phyloP scores from a whole-genome alignment of 2,113 vertebrate genomes.

The Pelecanus crispus region DNA sequence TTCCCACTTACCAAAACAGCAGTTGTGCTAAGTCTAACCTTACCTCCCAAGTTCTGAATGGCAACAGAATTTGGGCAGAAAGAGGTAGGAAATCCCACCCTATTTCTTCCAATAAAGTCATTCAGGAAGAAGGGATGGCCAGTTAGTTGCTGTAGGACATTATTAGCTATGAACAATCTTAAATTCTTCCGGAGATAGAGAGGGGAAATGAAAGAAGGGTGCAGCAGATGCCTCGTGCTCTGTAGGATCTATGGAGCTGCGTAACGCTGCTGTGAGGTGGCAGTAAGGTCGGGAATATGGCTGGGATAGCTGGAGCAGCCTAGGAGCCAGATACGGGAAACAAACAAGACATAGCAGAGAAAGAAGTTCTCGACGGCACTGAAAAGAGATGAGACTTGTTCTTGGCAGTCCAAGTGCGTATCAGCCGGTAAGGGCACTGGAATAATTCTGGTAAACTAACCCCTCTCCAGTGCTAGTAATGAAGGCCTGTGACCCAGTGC shows the following conservation, averaged over 20 bases:
- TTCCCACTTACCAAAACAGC: neutral
- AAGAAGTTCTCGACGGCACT: neutral
- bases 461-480: neutral
- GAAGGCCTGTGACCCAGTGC: neutral
- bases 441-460: neutral
- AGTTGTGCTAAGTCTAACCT: neutral
- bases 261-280: neutral
- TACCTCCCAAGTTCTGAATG: neutral
- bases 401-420: neutral
- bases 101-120: neutral
- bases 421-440: neutral
- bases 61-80: neutral
- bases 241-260: neutral
- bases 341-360: neutral
- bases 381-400: neutral
- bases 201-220: neutral
- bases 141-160: neutral
- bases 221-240: neutral
- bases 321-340: neutral
- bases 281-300: neutral
- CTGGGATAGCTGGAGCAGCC: neutral
- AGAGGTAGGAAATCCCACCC: neutral
- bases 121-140: neutral
- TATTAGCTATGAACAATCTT: neutral
- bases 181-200: neutral